Conservation (phyloP, 1,140 invertebrate genomes). For the Ridgeia piscesae region DNA sequence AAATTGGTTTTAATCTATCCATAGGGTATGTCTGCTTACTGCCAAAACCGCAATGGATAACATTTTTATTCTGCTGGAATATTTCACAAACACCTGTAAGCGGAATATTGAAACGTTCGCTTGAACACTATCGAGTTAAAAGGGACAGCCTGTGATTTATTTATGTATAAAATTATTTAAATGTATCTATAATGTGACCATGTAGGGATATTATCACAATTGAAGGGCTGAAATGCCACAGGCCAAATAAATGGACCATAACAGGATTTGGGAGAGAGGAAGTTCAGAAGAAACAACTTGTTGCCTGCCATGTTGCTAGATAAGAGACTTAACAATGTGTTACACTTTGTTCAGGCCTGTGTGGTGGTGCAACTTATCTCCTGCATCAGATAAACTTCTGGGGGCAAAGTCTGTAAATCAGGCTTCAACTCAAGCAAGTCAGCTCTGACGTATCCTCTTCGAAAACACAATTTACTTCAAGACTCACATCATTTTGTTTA, state of each 20-base stretch:
- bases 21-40: too few relatives aligned
- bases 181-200: neutral
- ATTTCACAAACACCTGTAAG: neutral
- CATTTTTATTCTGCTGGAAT: neutral
- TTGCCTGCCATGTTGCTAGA: too few relatives aligned
- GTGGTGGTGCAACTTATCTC: neutral
- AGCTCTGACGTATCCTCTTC: neutral
- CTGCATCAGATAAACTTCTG: neutral
- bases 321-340: too few relatives aligned
- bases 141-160: neutral
- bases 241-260: too few relatives aligned
- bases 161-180: neutral
- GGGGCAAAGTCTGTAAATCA: neutral
- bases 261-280: too few relatives aligned
- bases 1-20: too few relatives aligned
- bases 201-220: neutral
- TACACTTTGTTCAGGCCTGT: too few relatives aligned
- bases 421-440: neutral
- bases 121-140: neutral
- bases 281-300: too few relatives aligned
- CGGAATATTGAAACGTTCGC: neutral
- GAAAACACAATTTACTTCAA: neutral
- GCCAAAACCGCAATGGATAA: neutral
- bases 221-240: too few relatives aligned
- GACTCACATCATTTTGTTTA: too few relatives aligned